Evolutionary conservation across 2,888 invertebrate species (phyloP), one percentile per base, ranked within the genome.

Genomic region (Romanomermis culicivorax): DNA sequence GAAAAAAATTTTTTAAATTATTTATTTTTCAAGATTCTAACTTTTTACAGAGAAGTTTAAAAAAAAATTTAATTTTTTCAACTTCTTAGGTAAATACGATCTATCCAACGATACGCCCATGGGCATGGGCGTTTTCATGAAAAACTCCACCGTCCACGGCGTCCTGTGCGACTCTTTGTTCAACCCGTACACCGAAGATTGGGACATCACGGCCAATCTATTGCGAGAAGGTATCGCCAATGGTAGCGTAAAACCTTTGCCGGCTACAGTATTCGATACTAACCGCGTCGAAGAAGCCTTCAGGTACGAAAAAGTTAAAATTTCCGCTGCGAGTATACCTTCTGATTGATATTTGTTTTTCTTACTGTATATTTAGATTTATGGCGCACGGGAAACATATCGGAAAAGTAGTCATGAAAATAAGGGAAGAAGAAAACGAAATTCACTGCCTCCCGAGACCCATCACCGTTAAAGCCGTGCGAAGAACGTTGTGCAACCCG

Each of bases 351-450:
- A n/a, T n/a, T n/a, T n/a, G n/a, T n/a, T n/a, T n/a, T n/a, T n/a
- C n/a, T n/a, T n/a, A n/a, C n/a, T n/a, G n/a, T n/a, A n/a, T n/a
- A n/a, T 91, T 91, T 77, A 65, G 76, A 60, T 87, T 77, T 72
- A 91, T 93, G 87, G 89, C 88, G n/a, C 81, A 85, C 2, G 91
- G 93, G 55, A 86, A 85, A 70, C 91, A 93, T 71, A 85, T 91
- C 64, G 91, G 93, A 61, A 93, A 93, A 77, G 91, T 93, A 53
- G 70, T 91, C 51, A 72, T 95, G 61, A 83, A 88, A 65, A 81
- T 93, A 56, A 78, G 85, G 58, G 80, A 82, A 27, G 89, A 88
- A 71, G 85, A 86, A 69, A 62, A 68, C 71, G 49, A 59, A 52
- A 60, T 60, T 65, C 73, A 74, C 70, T 58, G 55, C 2, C 23